Evolutionary conservation across 2,888 invertebrate genomes (phyloP), one percentile per base, ranked within the genome.

Genomic region (Trisateles emortualis): DNA sequence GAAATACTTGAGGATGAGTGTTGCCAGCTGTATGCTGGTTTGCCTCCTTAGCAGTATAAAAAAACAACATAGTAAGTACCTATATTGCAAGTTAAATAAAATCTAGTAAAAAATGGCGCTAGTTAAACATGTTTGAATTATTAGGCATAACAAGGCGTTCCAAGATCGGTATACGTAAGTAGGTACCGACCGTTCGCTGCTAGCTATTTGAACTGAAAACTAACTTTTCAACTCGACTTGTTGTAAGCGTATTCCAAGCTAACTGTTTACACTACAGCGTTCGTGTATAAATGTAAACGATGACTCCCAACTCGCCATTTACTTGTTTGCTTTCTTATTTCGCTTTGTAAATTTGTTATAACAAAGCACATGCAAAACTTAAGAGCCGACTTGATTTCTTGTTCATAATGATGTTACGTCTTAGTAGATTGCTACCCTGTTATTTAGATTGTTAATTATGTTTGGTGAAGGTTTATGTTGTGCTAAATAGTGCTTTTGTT

Each of bases 251-350:
- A 78, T 83, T 83, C 75, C 71, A 59, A 78, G 76, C 76, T 63
- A 68, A 69, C 68, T 81, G 83, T 86, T 86, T 84, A 75, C 79
- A 64, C 66, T 72, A 79, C 74, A 82, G 72, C 78, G 79, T 79
- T 82, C 81, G 74, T 83, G 80, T 75, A 66, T 73, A 77, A 84
- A 83, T 79, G 80, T 81, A 86, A 87, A 83, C 86, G 85, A 86
- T 86, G 86, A 85, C 79, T 84, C 73, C 59, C 74, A 74, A 72
- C 80, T 79, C 78, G 75, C 75, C 74, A 80, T 80, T 79, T 67
- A 76, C 76, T 79, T 87, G 86, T 86, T 88, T 86, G 71, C 80
- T 79, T 81, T 83, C 81, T 86, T 85, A 83, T 83, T 86, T 82
- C 60, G 75, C 82, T 84, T 79, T 77, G 79, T 76, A 80, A 80